Evolutionary conservation across 2,797 vertebrate genomes (phyloP).

Genomic region (Champsocephalus gunnari): DNA sequence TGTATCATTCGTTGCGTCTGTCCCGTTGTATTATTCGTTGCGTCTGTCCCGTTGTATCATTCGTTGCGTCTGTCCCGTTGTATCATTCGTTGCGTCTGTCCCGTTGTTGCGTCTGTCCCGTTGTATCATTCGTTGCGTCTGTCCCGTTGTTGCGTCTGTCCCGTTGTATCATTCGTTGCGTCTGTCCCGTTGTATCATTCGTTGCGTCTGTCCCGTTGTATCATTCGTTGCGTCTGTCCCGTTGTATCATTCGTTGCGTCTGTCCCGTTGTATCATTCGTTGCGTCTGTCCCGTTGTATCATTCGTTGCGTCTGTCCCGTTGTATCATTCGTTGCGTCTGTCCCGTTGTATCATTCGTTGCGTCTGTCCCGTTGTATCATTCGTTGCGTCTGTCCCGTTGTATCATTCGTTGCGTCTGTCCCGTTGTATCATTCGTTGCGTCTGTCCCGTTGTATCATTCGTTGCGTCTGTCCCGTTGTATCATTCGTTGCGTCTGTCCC

Average conservation of each 20-base stretch:
- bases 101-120: neutral
- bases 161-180: no score
- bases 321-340: neutral
- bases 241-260: neutral
- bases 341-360: rapidly evolving
- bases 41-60: neutral
- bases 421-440: no score
- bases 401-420: neutral
- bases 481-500: neutral
- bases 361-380: no score
- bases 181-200: neutral
- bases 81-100: no score
- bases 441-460: no score
- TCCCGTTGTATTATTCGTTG: no score
- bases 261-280: rapidly evolving
- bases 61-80: rapidly evolving
- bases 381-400: neutral
- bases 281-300: no score
- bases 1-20: no score
- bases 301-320: neutral
- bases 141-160: rapidly evolving
- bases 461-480: neutral
- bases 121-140: neutral
- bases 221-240: neutral
- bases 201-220: neutral